A percentile compares a stretch with the other conserved stretches of the same genome.
Conservation (phyloP, 2,888 invertebrate genomes). For the Copidosoma aretas region DNA sequence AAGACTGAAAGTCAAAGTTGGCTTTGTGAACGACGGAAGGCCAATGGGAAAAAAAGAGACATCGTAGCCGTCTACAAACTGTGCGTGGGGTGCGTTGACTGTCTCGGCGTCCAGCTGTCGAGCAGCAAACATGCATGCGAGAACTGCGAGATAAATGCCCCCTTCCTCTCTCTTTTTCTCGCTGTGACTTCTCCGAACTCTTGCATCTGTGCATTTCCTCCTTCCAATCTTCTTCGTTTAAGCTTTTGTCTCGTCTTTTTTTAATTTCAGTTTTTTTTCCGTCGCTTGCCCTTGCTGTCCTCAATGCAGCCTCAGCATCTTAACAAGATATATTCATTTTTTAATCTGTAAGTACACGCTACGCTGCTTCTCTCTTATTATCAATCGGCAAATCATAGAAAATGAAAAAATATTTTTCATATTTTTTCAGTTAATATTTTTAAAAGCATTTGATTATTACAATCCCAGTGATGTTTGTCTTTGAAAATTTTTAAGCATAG, state of each 20-base stretch:
- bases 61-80: slow-evolving; percentile 33
- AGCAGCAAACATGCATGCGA: slow-evolving; percentile 12
- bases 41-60: slow-evolving; percentile 38
- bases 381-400: too few species aligned
- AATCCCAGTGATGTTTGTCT: too few species aligned
- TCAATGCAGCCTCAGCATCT: too few species aligned
- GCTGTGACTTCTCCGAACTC: background rate
- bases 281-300: background rate
- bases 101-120: slow-evolving; percentile 22
- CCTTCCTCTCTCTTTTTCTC: slow-evolving; percentile 6
- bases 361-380: too few species aligned
- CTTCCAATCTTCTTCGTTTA: slow-evolving; percentile 15
- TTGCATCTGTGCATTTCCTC: slow-evolving; percentile 27
- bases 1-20: slow-evolving; percentile 9
- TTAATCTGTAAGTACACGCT: too few species aligned
- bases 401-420: too few species aligned
- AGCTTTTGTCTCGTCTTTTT: slow-evolving; percentile 29
- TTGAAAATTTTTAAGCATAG: too few species aligned
- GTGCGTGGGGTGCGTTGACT: slow-evolving; percentile 49
- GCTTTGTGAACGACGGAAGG: slow-evolving; percentile 1
- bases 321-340: too few species aligned
- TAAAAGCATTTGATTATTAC: too few species aligned
- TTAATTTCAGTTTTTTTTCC: slow-evolving; percentile 22
- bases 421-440: too few species aligned
- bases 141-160: slow-evolving; percentile 22